A percentile compares a stretch with the other conserved stretches of the same genome.
phyloP scores from a whole-genome alignment of 2,888 invertebrate genomes.

The Petrolisthes cinctipes region DNA sequence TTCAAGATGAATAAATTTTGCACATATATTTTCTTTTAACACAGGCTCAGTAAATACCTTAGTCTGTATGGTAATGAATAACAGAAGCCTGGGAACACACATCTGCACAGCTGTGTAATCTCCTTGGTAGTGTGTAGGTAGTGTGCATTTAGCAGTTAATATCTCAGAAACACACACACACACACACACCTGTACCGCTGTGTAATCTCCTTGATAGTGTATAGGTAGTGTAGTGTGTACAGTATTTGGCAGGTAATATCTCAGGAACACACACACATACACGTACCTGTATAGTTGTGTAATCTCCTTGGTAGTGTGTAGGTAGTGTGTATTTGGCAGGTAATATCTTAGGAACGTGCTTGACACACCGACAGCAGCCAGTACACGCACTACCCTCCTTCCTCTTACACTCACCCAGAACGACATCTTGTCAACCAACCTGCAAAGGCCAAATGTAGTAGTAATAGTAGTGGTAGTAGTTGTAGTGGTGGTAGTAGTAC shows the following conservation, averaged over 20 bases:
- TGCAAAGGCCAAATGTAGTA: no score
- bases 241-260: constrained; percentile 38
- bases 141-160: constrained; percentile 27
- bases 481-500: no score
- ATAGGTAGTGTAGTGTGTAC: neutral
- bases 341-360: constrained; percentile 30
- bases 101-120: constrained; percentile 24
- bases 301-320: neutral
- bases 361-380: neutral
- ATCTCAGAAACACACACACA: constrained; percentile 4
- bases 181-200: constrained; percentile 8
- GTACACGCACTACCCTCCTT: neutral
- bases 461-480: no score
- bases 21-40: no score
- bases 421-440: neutral
- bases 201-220: neutral
- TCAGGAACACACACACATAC: neutral
- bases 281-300: constrained; percentile 29
- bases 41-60: no score
- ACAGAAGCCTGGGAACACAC: neutral
- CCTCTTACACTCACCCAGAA: constrained; percentile 9
- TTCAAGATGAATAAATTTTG: no score
- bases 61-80: neutral
- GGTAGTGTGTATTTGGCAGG: constrained; percentile 24
- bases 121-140: neutral